These are phyloP conservation scores for Lordiphosa andalusiaca DNA, from an alignment of 2,888 invertebrate genomes.

Conservation along the genomic window DNA sequence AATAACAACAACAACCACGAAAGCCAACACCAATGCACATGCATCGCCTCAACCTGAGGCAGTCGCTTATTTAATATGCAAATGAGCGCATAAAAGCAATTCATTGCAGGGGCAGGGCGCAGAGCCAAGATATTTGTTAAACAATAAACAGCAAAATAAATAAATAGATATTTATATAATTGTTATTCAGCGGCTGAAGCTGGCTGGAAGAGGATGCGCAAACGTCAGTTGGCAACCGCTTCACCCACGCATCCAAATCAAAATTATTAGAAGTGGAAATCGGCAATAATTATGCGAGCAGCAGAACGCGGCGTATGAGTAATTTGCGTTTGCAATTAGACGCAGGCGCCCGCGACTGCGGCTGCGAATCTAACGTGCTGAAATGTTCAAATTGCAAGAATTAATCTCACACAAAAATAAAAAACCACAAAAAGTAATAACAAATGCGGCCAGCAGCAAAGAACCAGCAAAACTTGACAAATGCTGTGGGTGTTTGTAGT, in stretches of 20 bases:
- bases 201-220: constrained; percentile 51
- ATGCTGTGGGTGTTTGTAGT: constrained; percentile 57
- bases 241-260: constrained; percentile 36
- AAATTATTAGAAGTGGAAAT: constrained; percentile 30
- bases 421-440: constrained; percentile 59
- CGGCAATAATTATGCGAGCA: constrained; percentile 61
- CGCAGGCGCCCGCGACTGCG: constrained; percentile 46
- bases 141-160: constrained; percentile 58
- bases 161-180: constrained; percentile 35
- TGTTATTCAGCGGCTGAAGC: constrained; percentile 54
- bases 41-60: constrained; percentile 40
- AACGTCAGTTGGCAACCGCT: constrained; percentile 42
- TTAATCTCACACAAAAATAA: constrained; percentile 46
- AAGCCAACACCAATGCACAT: constrained; percentile 46
- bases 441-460: constrained; percentile 57
- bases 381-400: constrained; percentile 66
- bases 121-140: constrained; percentile 51
- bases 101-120: constrained; percentile 62
- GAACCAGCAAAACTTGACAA: constrained; percentile 51
- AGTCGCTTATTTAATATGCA: constrained; percentile 69
- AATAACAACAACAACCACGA: constrained; percentile 13
- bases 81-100: constrained; percentile 71
- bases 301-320: constrained; percentile 66
- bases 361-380: constrained; percentile 43
- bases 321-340: constrained; percentile 65